Base-by-base conservation (phyloP, 2,797 vertebrate genomes). In the Eidolon dupreanum region DNA sequence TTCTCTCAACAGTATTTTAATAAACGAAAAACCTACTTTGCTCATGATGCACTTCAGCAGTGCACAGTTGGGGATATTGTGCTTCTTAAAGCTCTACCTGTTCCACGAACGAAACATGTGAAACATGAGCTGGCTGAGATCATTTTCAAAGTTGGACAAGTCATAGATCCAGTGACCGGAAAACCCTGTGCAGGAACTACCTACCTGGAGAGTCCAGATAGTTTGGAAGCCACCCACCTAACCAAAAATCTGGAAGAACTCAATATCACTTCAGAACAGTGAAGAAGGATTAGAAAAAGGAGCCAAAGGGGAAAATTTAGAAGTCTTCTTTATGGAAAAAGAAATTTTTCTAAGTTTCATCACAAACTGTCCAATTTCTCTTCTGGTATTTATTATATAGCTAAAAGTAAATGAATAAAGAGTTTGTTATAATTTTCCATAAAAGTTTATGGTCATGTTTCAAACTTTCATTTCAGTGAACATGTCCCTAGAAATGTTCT, bases 11-110 rank as follows among this genome's bases (percentile, higher is more conserved):
- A 99, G 99, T 99, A 99, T 98, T 99, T 99, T 98, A 99, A 99
- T 98, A 99, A 99, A 97, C 98, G 99, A 92, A 99, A 99, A 98
- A 99, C 99, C 0, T 99, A 99, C 97, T 99, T 99, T 98, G 99
- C 99, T 75, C 99, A 99, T 0, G 99, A 99, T 93, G 98, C 99
- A 1, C 97, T 99, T 98, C 98, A 99, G 94, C 99, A 99, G 97
- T 99, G 99, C 98, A 99, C 99, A 0, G 96, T 99, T 70, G 99
- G 99, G 96, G 99, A 99, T 92, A 98, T 99, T 2, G 99, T 99
- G 88, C 99, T 99, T 51, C 98, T 99, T 96, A 99, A 99, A 97
- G 99, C 99, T 86, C 98, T 99, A 88, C 98, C 99, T 1, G 99
- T 99, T 93, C 94, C 98, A 38, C 98, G 99, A 96, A 98, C 98